phyloP scores from a whole-genome alignment of 2,113 vertebrate species.

The Leucopternis melanops region DNA sequence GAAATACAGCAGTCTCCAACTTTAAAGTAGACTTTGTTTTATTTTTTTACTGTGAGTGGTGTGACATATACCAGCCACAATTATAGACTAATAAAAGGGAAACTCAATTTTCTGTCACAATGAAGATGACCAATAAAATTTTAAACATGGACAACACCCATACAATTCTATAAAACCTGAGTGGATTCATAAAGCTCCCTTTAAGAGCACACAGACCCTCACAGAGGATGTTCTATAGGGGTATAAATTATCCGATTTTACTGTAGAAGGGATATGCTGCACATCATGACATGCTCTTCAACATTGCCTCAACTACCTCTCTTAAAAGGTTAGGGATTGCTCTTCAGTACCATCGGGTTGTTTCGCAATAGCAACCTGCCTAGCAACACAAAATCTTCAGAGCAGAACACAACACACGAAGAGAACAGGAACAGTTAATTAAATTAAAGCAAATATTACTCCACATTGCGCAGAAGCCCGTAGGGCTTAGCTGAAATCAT shows the following conservation, averaged over 20 bases:
- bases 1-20: slow-evolving; percentile 16
- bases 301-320: neutral
- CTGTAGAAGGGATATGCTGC: neutral
- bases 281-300: neutral
- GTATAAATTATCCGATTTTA: neutral
- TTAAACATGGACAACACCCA: neutral
- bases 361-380: neutral
- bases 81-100: slow-evolving; percentile 14
- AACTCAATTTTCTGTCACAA: slow-evolving; percentile 42
- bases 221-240: neutral
- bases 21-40: neutral
- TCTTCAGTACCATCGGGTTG: neutral
- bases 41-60: neutral
- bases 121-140: slow-evolving; percentile 11
- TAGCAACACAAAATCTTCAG: neutral
- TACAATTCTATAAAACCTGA: neutral
- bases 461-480: neutral
- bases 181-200: neutral
- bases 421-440: neutral
- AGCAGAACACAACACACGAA: neutral
- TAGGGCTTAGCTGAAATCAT: neutral
- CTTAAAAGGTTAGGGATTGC: neutral
- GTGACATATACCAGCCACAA: neutral
- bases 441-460: neutral
- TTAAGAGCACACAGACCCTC: neutral